Percentiles rank a stretch among this genome's conserved stretches.
phyloP scores from a whole-genome alignment of 2,888 invertebrate species.

The Acanthosepion pharaonis region DNA sequence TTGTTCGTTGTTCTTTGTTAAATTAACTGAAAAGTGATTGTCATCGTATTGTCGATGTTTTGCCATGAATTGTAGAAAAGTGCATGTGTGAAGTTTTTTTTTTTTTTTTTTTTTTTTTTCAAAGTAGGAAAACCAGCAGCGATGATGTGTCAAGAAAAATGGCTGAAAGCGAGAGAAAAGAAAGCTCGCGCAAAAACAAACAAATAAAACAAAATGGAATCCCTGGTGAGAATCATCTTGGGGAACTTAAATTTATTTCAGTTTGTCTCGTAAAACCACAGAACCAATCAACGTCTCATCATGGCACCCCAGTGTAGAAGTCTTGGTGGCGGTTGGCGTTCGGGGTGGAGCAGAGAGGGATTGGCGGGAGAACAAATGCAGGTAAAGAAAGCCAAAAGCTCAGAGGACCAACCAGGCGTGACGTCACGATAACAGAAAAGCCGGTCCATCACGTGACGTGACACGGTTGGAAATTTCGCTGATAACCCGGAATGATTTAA shows the following conservation, averaged over 20 bases:
- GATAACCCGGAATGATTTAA: conserved; percentile 33
- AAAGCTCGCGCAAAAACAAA: too few relatives aligned
- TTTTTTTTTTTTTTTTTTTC: background rate
- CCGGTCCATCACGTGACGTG: conserved; percentile 21
- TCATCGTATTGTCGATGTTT: background rate
- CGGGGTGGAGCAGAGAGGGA: background rate
- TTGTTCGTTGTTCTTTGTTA: too few relatives aligned
- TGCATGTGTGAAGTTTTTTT: too few relatives aligned
- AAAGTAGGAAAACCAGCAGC: background rate
- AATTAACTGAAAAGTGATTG: background rate
- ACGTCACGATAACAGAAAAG: background rate
- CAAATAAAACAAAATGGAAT: too few relatives aligned
- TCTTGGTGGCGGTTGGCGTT: background rate
- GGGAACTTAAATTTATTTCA: background rate
- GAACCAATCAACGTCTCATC: background rate
- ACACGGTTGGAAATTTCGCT: background rate
- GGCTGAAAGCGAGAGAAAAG: background rate
- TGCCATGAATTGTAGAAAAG: background rate
- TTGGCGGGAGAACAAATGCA: background rate
- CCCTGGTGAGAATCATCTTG: background rate
- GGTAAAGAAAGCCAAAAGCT: background rate
- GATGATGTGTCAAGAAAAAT: background rate
- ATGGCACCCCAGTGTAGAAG: background rate
- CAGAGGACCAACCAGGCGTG: background rate
- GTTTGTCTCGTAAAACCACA: conserved; percentile 13